Evolutionary conservation across 2,113 vertebrate genomes (phyloP), one percentile per base, ranked within the genome.

Genomic region (Sakesphorus luctuosus): DNA sequence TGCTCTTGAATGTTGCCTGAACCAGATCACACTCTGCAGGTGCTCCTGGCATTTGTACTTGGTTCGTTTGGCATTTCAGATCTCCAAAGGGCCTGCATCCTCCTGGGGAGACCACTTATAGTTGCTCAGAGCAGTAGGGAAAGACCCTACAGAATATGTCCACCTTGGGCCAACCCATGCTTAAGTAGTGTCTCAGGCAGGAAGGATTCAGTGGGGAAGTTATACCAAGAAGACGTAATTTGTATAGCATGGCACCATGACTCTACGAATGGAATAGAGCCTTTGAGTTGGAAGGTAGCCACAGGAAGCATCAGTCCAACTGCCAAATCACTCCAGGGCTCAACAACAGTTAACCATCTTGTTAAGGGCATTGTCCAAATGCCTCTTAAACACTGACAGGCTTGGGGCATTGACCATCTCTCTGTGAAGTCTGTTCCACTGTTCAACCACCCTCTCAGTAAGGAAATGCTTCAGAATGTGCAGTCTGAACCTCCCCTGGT

Each of bases 281-380:
- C 14, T 77, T 91, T 66, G 25, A 46, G 19, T 31, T 83, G 62
- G 77, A 67, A 38, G 10, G 13, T 17, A 63, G 29, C 38, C 12
- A 24, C 1, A 2, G 7, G 0, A 4, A 24, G 67, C 29, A 23
- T 29, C 4, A 29, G 23, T 31, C 43, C 20, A 40, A 21, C 26
- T 72, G 28, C 18, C 50, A 0, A 0, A 18, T 7, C 2, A 0
- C 20, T 36, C 43, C 56, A 35, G 25, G 19, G 35, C 61, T 85
- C 35, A 31, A 44, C 35, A 58, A 25, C 25, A 67, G 24, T 43
- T 58, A 14, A 14, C 31, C 6, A 8, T 58, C 1, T 36, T 23
- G 43, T 36, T 66, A 58, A 18, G 21, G 11, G 13, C 20, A 17
- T 12, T 88, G 26, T 80, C 20, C 31, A 36, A 81, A 44, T 1